phyloP scores from a whole-genome alignment of 92 coral and sea anemone species.

The Parazoanthus swiftii region DNA sequence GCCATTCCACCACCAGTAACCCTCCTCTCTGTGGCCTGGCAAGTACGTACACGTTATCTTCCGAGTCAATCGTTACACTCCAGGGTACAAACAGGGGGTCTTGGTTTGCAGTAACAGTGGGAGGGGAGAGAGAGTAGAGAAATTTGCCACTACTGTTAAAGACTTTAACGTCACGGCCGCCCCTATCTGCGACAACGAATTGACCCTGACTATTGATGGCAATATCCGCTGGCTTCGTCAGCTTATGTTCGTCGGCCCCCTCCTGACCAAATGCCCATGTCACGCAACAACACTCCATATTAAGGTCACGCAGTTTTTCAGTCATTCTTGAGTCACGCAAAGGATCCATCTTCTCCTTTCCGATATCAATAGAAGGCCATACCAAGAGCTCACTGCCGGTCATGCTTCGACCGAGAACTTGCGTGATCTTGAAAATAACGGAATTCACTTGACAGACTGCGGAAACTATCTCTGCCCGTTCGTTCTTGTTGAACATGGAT shows the following conservation, averaged over 20 bases:
- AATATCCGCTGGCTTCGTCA: conserved; percentile 11
- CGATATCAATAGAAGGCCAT: conserved; percentile 12
- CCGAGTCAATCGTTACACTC: conserved; percentile 29
- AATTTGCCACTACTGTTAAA: conserved; percentile 47
- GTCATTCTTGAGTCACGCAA: conserved; percentile 27
- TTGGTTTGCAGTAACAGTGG: not conserved
- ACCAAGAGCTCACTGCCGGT: not conserved
- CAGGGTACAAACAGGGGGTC: not conserved
- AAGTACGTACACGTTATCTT: conserved; percentile 38
- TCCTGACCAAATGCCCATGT: conserved; percentile 37
- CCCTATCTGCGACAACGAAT: conserved; percentile 40
- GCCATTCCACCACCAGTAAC: not conserved
- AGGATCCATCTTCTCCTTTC: not conserved
- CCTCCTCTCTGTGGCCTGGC: not conserved
- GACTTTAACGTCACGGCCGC: conserved; percentile 25
- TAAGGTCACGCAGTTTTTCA: not conserved
- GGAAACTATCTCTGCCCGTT: not conserved
- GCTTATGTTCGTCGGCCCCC: conserved; percentile 4
- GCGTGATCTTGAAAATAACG: conserved; percentile 22
- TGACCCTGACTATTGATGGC: conserved; percentile 28
- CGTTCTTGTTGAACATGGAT: conserved; percentile 12
- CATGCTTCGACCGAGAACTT: not conserved
- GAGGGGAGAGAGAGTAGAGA: conserved; percentile 9
- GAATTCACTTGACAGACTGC: conserved; percentile 14
- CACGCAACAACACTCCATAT: conserved; percentile 30